Base-by-base conservation (phyloP, 1,140 invertebrate species). In the Probaryconus sp. region DNA sequence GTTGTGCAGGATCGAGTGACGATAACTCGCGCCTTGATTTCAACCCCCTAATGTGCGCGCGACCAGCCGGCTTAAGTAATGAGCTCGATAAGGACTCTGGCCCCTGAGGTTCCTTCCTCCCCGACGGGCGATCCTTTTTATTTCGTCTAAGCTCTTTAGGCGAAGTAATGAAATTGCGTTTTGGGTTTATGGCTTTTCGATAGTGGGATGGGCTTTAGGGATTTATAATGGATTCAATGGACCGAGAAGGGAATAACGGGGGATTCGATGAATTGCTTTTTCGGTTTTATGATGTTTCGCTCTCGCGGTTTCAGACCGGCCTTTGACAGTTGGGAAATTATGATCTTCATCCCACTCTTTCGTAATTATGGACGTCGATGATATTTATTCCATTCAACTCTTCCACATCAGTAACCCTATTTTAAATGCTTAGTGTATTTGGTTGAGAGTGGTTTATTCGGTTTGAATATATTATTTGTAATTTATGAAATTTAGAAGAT, bases 171-270 rank as follows among this genome's bases (percentile, higher is more conserved):
- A 45, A 40, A 61, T 61, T 55, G 47, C 11, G 47, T 37, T 60
- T 70, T 21, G 28, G 33, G 47, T 70, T 70, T 70, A 70, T 70
- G 47, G 67, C 30, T 61, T 61, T 61, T 55, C 55, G 67, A 70
- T 70, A 45, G 31, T 21, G 33, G 47, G 40, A 70, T 58, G 37
- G 61, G 13, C 30, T n/a, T 9, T 14, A 20, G 18, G 33, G 48
- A 70, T 61, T 70, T 70, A 61, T 70, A 61, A 55, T 70, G 33
- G 56, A 33, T 14, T 70, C 56, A 70, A 61, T 70, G 48, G 33
- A 40, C 55, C 56, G 14, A 48, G 10, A 45, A 38, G 67, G 48
- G 67, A 70, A 61, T 70, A n/a, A 61, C 33, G 67, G 38, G 33
- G 21, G 30, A 43, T 40, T 40, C 53, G 61, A 61, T 70, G 56